These are phyloP conservation scores for Triplophysa siluroides DNA, from an alignment of 2,113 vertebrate species.

Conservation along the genomic window DNA sequence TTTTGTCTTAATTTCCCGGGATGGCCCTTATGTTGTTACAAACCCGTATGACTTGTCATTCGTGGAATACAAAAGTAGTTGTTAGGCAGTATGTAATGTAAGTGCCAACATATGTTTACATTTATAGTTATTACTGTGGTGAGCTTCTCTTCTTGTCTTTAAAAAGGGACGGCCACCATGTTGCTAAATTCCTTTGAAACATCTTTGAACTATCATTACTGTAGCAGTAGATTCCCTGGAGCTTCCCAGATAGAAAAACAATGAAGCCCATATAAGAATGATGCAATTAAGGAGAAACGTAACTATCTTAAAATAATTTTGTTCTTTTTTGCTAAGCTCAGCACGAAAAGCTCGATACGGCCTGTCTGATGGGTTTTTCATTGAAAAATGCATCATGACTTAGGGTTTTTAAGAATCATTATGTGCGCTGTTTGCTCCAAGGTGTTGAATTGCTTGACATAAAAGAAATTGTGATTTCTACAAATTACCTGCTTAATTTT, in stretches of 20 bases:
- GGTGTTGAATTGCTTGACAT: slow-evolving; percentile 2
- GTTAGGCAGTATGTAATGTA: no score
- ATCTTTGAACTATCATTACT: slow-evolving; percentile 3
- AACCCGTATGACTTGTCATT: no score
- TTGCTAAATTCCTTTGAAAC: slow-evolving; percentile 1
- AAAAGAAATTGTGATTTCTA: slow-evolving; percentile 20
- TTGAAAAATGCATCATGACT: not conserved
- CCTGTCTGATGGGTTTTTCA: not conserved
- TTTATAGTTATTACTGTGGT: not conserved
- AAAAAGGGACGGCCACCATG: not conserved
- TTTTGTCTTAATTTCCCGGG: no score
- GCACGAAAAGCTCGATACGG: not conserved
- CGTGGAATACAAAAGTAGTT: no score
- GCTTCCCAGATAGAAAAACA: not conserved
- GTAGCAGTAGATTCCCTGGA: slow-evolving; percentile 5
- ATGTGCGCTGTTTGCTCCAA: not conserved
- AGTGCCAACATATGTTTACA: not conserved
- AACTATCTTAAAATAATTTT: not conserved
- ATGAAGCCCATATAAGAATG: slow-evolving; percentile 11
- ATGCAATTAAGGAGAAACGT: slow-evolving; percentile 9
- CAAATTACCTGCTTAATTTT: slow-evolving; percentile 31
- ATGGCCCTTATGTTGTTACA: no score
- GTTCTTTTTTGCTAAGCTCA: not conserved
- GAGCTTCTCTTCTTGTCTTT: not conserved
- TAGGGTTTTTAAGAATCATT: not conserved